These are phyloP conservation scores for Drosophila lini DNA, from an alignment of 1,140 invertebrate genomes.

Conservation along the genomic window DNA sequence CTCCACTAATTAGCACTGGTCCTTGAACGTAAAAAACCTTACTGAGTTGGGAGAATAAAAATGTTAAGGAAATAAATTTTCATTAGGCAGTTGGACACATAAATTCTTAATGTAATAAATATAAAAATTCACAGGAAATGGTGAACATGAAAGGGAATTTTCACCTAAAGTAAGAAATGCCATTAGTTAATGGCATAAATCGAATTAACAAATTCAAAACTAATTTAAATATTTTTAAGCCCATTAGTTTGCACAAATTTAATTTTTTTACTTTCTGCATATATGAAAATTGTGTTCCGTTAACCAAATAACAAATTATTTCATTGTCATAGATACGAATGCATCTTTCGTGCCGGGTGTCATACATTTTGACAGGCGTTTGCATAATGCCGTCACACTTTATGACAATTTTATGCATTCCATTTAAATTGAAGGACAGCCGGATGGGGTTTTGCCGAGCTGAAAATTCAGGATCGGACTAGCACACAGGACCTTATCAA, in stretches of 20 bases:
- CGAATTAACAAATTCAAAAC: not conserved
- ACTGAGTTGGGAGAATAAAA: not conserved
- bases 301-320: constrained; percentile 21
- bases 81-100: not conserved
- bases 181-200: not conserved
- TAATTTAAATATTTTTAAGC: not conserved
- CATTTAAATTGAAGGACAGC: constrained; percentile 33
- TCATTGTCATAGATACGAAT: not conserved
- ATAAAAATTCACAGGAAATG: not conserved
- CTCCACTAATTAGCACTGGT: constrained; percentile 16
- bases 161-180: not conserved
- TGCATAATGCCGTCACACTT: constrained; percentile 25
- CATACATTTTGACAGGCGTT: constrained; percentile 37
- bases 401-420: constrained; percentile 52
- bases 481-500: constrained; percentile 30
- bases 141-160: not conserved
- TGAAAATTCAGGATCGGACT: not conserved
- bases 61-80: not conserved
- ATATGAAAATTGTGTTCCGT: not conserved
- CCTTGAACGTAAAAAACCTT: not conserved
- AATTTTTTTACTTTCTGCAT: not conserved
- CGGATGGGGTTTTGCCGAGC: constrained; percentile 2
- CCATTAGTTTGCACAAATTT: not conserved
- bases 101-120: not conserved
- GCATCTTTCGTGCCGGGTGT: constrained; percentile 23